Evolutionary conservation across 2,888 invertebrate species (phyloP).

Genomic region (Xestoiulus laeticollis): DNA sequence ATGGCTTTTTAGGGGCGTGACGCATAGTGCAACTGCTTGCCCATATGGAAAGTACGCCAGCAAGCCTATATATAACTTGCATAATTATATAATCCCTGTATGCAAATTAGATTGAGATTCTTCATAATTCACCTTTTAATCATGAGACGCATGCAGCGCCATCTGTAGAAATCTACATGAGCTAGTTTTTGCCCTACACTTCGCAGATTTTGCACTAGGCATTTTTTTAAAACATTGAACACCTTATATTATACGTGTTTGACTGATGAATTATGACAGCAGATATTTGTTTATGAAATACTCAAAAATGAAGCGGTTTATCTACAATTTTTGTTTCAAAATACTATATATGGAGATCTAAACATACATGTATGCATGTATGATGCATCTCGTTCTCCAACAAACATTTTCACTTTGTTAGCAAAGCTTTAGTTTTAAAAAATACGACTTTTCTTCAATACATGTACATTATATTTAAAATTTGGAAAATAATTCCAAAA

Average conservation of each 20-base stretch:
- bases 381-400: no score
- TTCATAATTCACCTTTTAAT: not conserved
- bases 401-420: no score
- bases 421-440: no score
- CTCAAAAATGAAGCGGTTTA: no score
- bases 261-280: not conserved
- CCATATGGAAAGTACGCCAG: not conserved
- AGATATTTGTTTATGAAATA: no score
- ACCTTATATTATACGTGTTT: not conserved
- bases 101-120: conserved; percentile 4
- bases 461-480: no score
- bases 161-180: not conserved
- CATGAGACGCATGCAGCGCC: not conserved
- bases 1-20: not conserved
- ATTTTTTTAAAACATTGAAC: not conserved
- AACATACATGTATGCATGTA: no score
- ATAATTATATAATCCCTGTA: not conserved
- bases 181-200: not conserved
- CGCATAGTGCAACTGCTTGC: not conserved
- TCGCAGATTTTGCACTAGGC: not conserved
- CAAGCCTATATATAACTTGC: not conserved
- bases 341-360: no score
- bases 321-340: no score
- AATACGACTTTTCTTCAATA: no score
- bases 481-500: no score